Conservation (phyloP, 1,140 invertebrate species). For the Heliconius nattereri region DNA sequence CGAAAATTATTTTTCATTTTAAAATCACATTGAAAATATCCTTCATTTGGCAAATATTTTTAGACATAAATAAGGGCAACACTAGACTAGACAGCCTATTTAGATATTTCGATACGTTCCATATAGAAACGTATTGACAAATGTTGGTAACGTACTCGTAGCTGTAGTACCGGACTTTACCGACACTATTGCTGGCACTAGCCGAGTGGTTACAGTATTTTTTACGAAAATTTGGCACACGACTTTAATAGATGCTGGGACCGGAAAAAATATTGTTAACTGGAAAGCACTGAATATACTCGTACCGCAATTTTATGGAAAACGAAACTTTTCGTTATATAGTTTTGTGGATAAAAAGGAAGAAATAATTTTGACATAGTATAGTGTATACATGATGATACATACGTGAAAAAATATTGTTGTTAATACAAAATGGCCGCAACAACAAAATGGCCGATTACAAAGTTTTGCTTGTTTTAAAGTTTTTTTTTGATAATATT, state of each 20-base stretch:
- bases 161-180: neutral
- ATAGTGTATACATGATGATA: too few species aligned
- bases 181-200: neutral
- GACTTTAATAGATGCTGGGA: neutral
- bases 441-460: too few species aligned
- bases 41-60: neutral
- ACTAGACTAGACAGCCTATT: neutral
- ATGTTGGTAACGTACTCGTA: neutral
- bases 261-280: constrained; percentile 2
- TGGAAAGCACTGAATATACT: neutral
- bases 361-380: too few species aligned
- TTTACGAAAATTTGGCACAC: constrained; percentile 8
- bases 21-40: neutral
- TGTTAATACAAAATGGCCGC: too few species aligned
- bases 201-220: constrained; percentile 7
- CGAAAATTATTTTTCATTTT: neutral
- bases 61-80: neutral
- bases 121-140: neutral
- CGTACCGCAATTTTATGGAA: neutral
- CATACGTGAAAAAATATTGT: too few species aligned
- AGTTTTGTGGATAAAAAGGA: neutral
- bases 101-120: neutral
- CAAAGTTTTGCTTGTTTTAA: too few species aligned
- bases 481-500: too few species aligned
- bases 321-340: neutral